Base-by-base conservation (phyloP, 2,888 invertebrate genomes). In the Galeopsomyia nigrocyanea region DNA sequence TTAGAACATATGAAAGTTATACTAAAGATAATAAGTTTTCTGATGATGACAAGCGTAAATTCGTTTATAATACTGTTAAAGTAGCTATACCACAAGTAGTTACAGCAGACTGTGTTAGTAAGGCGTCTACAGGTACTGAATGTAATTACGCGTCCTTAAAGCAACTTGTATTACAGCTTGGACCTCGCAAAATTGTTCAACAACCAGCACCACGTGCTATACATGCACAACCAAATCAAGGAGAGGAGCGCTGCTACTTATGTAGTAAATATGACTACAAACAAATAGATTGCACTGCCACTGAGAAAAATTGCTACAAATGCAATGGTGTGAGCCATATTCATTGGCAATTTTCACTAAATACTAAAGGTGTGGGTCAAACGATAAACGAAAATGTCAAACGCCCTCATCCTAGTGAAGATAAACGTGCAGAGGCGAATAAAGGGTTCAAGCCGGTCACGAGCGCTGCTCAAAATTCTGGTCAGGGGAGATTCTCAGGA, bases 251-350 rank as follows among this genome's bases (percentile, higher is more conserved):
- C 1, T 26, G 26, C 26, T 26, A 26, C 5, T 5, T 2, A 26
- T 26, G 26, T 26, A 5, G 26, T 26, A 26, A 5, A 2, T 26
- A 26, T 5, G 5, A 26, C 5, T 5, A 26, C 26, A 26, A 26
- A 5, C 26, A 26, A 5, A 5, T 26, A 26, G 3, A 26, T 26
- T 26, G 26, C 26, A 26, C 2, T 3, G 3, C 5, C 5, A 5
- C 26, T 26, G 5, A 26, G 3, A 46, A 53, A 3, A 19, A 70
- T 39, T 75, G 74, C 49, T 75, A 74, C 39, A 70, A 64, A 17
- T 78, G 75, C 64, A 72, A 72, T 17, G 72, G 63, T 26, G 57
- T 55, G 17, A 76, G 75, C 26, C 77, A 75, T 57, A 55, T 67
- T 46, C 58, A 17, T 7, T 53, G 51, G 31, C 67, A 71, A 51